Conservation (phyloP, 2,888 invertebrate genomes). For the Cylloceria caligata region DNA sequence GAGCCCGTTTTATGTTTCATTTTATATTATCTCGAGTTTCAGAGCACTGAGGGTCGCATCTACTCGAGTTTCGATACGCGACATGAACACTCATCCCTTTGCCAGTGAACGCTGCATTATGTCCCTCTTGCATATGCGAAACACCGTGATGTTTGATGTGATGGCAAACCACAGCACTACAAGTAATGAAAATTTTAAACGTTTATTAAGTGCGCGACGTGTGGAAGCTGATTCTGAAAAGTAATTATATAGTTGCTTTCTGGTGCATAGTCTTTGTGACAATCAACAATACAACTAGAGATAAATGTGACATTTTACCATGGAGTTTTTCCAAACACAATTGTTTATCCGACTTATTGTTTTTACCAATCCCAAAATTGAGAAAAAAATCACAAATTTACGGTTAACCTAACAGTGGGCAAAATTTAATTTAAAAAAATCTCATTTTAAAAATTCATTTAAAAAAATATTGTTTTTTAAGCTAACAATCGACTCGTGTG, state of each 20-base stretch:
- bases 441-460: no score
- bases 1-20: constrained; percentile 59
- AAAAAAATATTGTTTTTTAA: no score
- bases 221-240: background rate
- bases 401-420: no score
- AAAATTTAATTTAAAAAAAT: no score
- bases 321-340: background rate
- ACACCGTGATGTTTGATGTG: background rate
- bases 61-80: constrained; percentile 60
- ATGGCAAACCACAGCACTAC: background rate
- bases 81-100: background rate
- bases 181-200: constrained; percentile 17
- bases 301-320: background rate
- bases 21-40: constrained; percentile 60
- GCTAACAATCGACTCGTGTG: no score
- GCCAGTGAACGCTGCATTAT: background rate
- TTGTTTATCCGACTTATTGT: background rate
- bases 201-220: no score
- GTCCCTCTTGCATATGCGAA: background rate
- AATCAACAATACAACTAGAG: background rate
- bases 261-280: background rate
- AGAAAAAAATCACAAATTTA: no score
- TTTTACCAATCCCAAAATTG: no score
- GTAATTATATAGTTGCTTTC: background rate
- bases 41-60: constrained; percentile 26